Conservation (phyloP, 1,140 invertebrate species). For the Chlorops oryzae region DNA sequence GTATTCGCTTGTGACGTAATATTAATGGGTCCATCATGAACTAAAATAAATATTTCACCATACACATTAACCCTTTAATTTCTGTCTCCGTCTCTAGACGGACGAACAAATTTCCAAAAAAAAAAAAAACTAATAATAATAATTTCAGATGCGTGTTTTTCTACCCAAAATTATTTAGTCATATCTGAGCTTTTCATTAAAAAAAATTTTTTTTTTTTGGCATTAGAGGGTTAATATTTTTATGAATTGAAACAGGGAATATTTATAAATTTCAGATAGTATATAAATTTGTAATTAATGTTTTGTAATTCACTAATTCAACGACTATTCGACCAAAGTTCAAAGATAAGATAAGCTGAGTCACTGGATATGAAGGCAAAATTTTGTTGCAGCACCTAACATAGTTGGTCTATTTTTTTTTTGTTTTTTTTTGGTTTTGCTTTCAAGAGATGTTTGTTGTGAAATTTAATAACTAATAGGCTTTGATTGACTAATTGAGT, state of each 20-base stretch:
- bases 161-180: neutral
- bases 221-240: too few species aligned
- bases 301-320: too few species aligned
- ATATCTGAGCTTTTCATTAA: neutral
- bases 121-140: neutral
- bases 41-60: conserved; percentile 14
- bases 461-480: neutral
- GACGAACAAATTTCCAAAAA: neutral
- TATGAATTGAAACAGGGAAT: too few species aligned
- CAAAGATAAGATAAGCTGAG: conserved; percentile 6
- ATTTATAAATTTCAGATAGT: too few species aligned
- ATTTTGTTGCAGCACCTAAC: too few species aligned
- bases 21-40: conserved; percentile 35
- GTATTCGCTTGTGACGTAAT: conserved; percentile 37
- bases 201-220: too few species aligned
- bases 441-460: neutral
- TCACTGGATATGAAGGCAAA: neutral
- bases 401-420: neutral
- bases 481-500: neutral
- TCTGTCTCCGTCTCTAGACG: neutral
- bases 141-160: neutral
- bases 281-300: too few species aligned
- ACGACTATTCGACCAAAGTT: neutral
- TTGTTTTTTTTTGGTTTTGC: neutral
- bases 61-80: neutral